Conservation (phyloP, 1,140 invertebrate species). For the Homarus americanus region DNA sequence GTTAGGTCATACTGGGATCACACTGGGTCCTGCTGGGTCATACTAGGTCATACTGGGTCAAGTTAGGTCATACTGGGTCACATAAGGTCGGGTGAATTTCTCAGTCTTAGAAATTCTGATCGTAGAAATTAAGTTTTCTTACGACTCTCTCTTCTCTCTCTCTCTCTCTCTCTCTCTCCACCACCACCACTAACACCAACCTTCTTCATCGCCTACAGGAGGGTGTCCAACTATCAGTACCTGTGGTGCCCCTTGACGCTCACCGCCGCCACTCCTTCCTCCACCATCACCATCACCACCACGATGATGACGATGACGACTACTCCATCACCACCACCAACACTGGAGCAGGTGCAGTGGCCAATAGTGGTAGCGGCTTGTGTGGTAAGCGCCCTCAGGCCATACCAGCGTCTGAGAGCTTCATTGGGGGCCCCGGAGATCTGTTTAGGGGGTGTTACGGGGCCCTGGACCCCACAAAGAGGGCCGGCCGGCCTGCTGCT, state of each 20-base stretch:
- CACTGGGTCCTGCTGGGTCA: too few species aligned
- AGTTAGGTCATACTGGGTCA: too few species aligned
- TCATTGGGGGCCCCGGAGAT: slow-evolving; percentile 46
- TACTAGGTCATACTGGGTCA: too few species aligned
- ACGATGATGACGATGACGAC: slow-evolving; percentile 28
- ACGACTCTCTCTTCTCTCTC: background rate
- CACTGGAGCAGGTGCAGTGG: background rate
- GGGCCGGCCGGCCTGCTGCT: slow-evolving; percentile 41
- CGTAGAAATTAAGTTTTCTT: too few species aligned
- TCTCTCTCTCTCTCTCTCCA: too few species aligned
- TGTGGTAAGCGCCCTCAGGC: background rate
- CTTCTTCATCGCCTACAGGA: slow-evolving; percentile 19
- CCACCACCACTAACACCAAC: background rate
- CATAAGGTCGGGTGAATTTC: too few species aligned
- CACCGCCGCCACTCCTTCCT: slow-evolving; percentile 53
- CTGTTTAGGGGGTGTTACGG: slow-evolving; percentile 55
- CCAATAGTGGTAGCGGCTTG: background rate
- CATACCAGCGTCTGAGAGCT: slow-evolving; percentile 52
- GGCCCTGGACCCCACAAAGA: slow-evolving; percentile 57
- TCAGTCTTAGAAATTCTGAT: too few species aligned
- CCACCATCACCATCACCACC: slow-evolving; percentile 14
- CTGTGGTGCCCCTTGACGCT: background rate
- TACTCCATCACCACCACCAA: slow-evolving; percentile 25
- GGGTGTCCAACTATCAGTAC: slow-evolving; percentile 33
- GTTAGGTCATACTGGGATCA: too few species aligned